Evolutionary conservation across 2,113 vertebrate species (phyloP), one percentile per base, ranked within the genome.

Genomic region (Percina caprodes): DNA sequence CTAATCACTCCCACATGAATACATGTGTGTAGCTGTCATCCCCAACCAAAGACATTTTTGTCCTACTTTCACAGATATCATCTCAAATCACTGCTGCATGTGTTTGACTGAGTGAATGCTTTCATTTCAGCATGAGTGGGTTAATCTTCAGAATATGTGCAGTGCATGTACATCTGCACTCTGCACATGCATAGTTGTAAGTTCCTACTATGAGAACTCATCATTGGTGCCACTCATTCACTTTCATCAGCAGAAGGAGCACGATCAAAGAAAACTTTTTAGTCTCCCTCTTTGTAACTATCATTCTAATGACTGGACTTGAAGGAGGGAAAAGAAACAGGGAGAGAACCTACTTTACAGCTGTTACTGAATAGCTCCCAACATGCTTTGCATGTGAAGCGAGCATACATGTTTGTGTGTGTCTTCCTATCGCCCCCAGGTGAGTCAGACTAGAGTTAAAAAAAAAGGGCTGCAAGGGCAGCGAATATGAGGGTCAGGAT

Each of bases 1-100:
- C 83, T 93, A 95, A 95, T 95, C 91, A 87, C 89, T 89, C 91
- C 91, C 92, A 88, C 78, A 90, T 93, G 91, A 79, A 86, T 83
- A 89, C 91, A 87, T 71, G 65, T 71, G 65, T 83, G 48, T 90
- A 90, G 55, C 74, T 80, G 52, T 86, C 83, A 80, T 87, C 72
- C 54, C 68, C 54, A 66, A 86, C 84, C 84, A 86, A 78, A 89
- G 79, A 78, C 77, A 48, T 84, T 89, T 83, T 79, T 87, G 88
- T 91, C 75, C 80, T 69, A 70, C 82, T 88, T 56, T 77, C 74
- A 35, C 63, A 76, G 87, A 92, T 87, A 89, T 83, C 85, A 82
- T 88, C 69, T 91, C 42, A 59, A 71, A 86, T 85, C 86, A 75
- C 72, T 51, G 61, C 60, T 59, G 74, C 61, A 0, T 71, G 51